Base-by-base conservation (phyloP, 2,888 invertebrate genomes). In the Synanthedon myopaeformis region DNA sequence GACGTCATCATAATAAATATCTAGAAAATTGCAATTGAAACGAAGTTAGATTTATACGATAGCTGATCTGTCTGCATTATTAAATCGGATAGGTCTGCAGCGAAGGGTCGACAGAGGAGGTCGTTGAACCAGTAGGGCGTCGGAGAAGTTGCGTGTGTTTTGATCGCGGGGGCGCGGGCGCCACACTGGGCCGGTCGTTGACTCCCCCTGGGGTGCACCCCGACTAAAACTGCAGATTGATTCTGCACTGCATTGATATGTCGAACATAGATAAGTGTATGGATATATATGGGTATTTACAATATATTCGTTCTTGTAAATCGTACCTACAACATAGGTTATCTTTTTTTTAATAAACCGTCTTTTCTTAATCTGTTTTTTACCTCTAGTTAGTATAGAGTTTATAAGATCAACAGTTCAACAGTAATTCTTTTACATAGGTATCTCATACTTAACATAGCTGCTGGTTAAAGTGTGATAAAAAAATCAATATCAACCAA, bases 81-180 rank as follows among this genome's bases (percentile, higher is more conserved):
- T 65, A 63, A 67, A 74, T 72, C 65, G 70, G 67, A 68, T 71
- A 73, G 75, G 74, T 66, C 67, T 70, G 68, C 63, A 61, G 58
- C 59, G 67, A 69, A 75, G 80, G 82, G 79, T 76, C 73, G 73
- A 58, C 63, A 56, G 58, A 57, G 60, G 67, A 35, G 84, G 76
- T 82, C 83, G 64, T 81, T 85, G 84, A 85, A 82, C 85, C 76
- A 61, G 60, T 72, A 76, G 82, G 79, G 78, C 76, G 74, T n/a
- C 45, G 45, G 13, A 74, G 45, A 60, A 72, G 70, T 69, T 65
- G 72, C 69, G 69, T 72, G 70, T 72, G 69, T 53, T 54, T 69
- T 65, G 62, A 67, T 60, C 45, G 45, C 45, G 75, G 73, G 76
- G 76, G 74, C 70, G 76, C 70, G 72, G 69, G 65, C 65, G 67